Evolutionary conservation across 1,140 invertebrate species (phyloP), one percentile per base, ranked within the genome.

Genomic region (Cyclargus thomasi): DNA sequence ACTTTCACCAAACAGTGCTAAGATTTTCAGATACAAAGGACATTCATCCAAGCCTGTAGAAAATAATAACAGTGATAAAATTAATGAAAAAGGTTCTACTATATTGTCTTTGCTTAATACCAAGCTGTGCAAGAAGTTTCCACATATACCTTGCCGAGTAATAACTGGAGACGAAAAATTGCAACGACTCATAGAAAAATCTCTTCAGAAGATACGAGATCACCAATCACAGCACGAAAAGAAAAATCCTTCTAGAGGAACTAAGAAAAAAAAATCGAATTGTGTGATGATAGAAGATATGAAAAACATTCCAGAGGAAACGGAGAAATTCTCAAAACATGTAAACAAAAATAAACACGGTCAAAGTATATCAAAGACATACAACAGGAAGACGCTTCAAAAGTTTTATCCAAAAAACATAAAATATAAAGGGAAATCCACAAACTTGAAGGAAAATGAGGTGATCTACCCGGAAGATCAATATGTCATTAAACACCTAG

Each of bases 381-480:
- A 14, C 67, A 78, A 68, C 35, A 79, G 82, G 14, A 88, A 85
- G 74, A 87, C 86, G 53, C 74, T 90, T 0, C 71, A 79, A 0
- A 87, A 86, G 35, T 88, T 85, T 64, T 90, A 84, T 65, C 86
- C 85, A 0, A 84, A 88, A 70, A 89, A 88, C 69, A 75, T 86
- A 11, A 88, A 88, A 65, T 82, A 85, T 53, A 85, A 81, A 55
- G 85, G 85, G 20, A 86, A 85, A 64, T 29, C 20, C 20, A 62
- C 29, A 1, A 74, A 68, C 53, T 64, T 68, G 2, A 20, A 53
- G 0, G 71, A 70, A 35, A 68, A 67, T 11, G 74, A 80, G 7
- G 78, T 74, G 23, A 73, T 67, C 0, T 81, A 82, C 17, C 76
- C 79, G 0, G 81, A 76, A 6, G 86, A 88, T 47, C 82, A 80